Conservation (phyloP, 92 coral and sea anemone species). For the Phymanthus crucifer region DNA sequence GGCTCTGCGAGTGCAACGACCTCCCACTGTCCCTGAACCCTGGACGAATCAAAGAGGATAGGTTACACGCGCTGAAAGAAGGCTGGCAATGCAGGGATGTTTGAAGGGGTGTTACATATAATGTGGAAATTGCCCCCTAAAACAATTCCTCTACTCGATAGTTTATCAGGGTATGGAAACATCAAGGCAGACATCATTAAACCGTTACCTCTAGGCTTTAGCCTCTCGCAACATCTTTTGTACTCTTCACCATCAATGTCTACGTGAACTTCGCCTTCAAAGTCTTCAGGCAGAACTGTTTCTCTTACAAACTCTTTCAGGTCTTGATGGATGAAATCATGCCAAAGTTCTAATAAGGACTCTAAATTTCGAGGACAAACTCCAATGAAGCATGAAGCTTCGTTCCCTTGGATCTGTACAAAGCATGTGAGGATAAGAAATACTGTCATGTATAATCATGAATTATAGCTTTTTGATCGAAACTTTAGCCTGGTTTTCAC, state of each 20-base stretch:
- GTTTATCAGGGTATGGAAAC: too few relatives aligned
- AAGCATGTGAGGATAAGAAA: background rate
- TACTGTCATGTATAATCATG: too few relatives aligned
- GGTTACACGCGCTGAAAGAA: background rate
- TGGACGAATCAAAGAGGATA: background rate
- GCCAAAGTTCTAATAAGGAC: constrained; percentile 6
- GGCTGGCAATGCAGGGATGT: background rate
- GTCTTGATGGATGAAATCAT: background rate
- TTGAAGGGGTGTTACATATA: too few relatives aligned
- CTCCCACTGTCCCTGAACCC: constrained; percentile 8
- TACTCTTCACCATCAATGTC: constrained; percentile 14
- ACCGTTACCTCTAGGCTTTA: constrained; percentile 19
- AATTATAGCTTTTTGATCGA: too few relatives aligned
- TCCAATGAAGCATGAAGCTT: background rate
- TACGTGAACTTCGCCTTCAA: background rate
- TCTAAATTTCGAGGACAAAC: background rate
- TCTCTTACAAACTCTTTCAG: background rate
- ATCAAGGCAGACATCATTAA: too few relatives aligned
- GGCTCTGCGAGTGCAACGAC: constrained; percentile 13
- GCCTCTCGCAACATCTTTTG: constrained; percentile 4
- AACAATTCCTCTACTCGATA: too few relatives aligned
- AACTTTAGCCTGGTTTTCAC: too few relatives aligned
- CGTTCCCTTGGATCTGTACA: background rate
- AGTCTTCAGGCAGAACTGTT: constrained; percentile 10
- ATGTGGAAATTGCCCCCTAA: too few relatives aligned